Evolutionary conservation across 2,113 vertebrate genomes (phyloP).

Genomic region (Fregetta grallaria): DNA sequence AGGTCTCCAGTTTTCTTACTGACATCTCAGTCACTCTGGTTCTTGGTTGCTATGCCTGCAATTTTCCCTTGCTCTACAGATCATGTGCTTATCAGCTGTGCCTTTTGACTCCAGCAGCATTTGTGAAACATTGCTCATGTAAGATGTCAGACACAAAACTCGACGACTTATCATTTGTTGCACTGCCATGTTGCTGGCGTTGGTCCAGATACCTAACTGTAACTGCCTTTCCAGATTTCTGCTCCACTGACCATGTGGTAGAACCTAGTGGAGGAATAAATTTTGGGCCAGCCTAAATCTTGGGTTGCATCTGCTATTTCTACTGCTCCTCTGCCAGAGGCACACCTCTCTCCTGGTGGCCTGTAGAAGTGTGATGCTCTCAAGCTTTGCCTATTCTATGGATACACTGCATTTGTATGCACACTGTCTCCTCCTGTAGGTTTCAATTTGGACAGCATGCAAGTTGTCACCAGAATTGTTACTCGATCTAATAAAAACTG

Average conservation of each 20-base stretch:
- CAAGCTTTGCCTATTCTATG: neutral
- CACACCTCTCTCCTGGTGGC: neutral
- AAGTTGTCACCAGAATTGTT: neutral
- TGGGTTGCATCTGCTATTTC: neutral
- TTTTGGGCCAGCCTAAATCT: neutral
- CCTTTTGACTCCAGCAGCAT: neutral
- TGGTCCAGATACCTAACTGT: neutral
- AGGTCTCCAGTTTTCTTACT: neutral
- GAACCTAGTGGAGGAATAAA: neutral
- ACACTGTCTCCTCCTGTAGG: neutral
- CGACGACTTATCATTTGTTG: neutral
- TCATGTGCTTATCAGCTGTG: neutral
- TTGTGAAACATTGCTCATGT: neutral
- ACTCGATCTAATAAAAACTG: neutral
- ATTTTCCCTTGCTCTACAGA: neutral
- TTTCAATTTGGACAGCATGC: neutral
- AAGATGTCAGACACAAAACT: neutral
- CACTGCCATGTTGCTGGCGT: neutral
- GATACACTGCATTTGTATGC: neutral
- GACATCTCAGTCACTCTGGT: neutral
- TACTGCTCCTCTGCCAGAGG: neutral
- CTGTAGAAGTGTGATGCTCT: neutral
- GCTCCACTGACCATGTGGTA: neutral
- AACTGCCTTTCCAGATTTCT: neutral
- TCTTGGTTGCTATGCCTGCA: neutral